Evolutionary conservation across 2,888 invertebrate species (phyloP), one percentile per base, ranked within the genome.

Genomic region (Deilephila elpenor): DNA sequence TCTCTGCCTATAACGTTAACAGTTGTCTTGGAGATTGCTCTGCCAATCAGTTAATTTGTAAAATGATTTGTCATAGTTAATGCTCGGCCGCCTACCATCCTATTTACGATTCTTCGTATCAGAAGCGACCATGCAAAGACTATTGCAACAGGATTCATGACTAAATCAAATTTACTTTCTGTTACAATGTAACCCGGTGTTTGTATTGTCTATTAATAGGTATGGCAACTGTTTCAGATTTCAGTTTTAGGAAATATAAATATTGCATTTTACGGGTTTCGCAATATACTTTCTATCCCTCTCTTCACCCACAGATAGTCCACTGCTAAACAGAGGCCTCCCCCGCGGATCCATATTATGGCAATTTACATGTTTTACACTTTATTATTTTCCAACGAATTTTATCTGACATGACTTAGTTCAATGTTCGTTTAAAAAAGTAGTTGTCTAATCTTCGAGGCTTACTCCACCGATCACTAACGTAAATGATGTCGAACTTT

Each of bases 11-110:
- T 20, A 70, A 56, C 56, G n/a, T 29, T 70, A 17, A 29, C 70
- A 37, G 71, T 71, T 44, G 5, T 71, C 60, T 51, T 71, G 20
- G 60, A 71, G 71, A 71, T 71, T 60, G 59, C 44, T 71, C 25
- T 37, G 25, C 20, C 37, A 44, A 60, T 67, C 60, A 59, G 71
- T 17, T 59, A 34, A 34, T 71, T 59, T 61, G 20, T 51, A 61
- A 25, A 71, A 44, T 32, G 20, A 29, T 70, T 56, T 56, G 34
- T 71, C 67, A 51, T 67, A 44, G 64, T 20, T 67, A 67, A 62
- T 62, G 44, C 51, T 67, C 20, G 17, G 11, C 67, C 37, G 44
- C 62, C 62, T 44, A 20, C 37, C n/a, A 67, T 11, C 19, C 25
- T 17, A 25, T 51, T 67, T 25, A 51, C 6, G 67, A 51, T 67